Base-by-base conservation (phyloP, 2,888 invertebrate species). In the Amphipoea oculea region DNA sequence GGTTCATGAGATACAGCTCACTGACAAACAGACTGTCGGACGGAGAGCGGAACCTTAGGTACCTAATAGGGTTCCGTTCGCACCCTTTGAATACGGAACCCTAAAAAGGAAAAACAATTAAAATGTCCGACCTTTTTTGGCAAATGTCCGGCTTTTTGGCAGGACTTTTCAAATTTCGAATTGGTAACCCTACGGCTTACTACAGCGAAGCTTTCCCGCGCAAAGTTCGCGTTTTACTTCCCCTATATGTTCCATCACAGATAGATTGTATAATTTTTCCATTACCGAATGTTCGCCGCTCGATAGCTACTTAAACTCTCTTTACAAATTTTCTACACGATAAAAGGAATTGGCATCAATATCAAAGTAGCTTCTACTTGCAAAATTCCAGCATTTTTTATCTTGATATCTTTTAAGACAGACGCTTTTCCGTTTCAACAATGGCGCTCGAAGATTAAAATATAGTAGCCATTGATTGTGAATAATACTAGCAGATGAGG, bases 401-500 rank as follows among this genome's bases (percentile, higher is more conserved):
- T 73, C 66, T 63, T 76, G 71, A 82, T 78, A 78, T 78, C 65
- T 81, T 78, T 78, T 76, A 80, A 84, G 65, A 79, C 88, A 80
- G 88, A 79, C 68, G 76, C 60, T 88, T 76, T 81, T 78, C 77
- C 73, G 63, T 74, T 70, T 73, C 74, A 87, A 88, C 88, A 88
- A 88, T 88, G 79, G 87, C n/a, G 73, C 57, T 67, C 48, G 65
- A 75, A 85, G 82, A 88, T 88, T 88, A 88, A 88, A 88, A 88
- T 87, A 83, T 76, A 84, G 74, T 75, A 80, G 78, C 73, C 66
- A 82, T 87, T 78, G 87, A 84, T 87, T 88, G 80, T 82, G 80
- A 87, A 88, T 83, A 87, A 80, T 82, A 65, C 71, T 54, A 70
- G 74, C 42, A 66, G 71, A 87, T 83, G 73, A 85, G 73, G 79